Conservation (phyloP, 2,888 invertebrate genomes). For the Pogonocherus hispidulus region DNA sequence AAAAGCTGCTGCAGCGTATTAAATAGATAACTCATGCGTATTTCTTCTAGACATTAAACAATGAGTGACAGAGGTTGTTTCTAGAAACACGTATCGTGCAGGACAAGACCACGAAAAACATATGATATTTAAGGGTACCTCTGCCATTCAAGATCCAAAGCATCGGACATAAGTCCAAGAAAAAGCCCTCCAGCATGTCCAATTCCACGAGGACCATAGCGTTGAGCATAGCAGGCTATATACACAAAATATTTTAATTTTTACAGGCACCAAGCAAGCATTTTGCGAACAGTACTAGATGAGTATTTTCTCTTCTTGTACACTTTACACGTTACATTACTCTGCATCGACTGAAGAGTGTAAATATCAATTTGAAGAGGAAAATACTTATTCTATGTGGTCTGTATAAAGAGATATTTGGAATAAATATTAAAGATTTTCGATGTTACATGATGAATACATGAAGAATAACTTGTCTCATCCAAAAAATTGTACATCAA, state of each 20-base stretch:
- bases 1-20: too few species aligned
- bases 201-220: constrained; percentile 94
- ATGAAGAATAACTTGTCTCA: too few species aligned
- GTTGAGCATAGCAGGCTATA: constrained; percentile 95
- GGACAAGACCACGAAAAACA: constrained; percentile 40
- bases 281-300: background rate
- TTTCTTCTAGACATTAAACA: constrained; percentile 7
- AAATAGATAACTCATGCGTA: too few species aligned
- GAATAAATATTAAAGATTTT: background rate
- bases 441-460: background rate
- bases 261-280: constrained; percentile 31
- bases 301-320: constrained; percentile 3
- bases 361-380: background rate
- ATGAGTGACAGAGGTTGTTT: constrained; percentile 46
- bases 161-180: constrained; percentile 88
- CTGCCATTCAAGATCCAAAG: constrained; percentile 83
- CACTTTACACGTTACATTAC: background rate
- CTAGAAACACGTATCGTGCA: constrained; percentile 31
- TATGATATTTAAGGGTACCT: constrained; percentile 70
- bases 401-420: background rate
- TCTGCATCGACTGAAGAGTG: background rate
- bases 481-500: too few species aligned
- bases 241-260: constrained; percentile 40
- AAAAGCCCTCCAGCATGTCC: constrained; percentile 92
- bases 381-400: background rate